These are phyloP conservation scores for Crocidura indochinensis DNA, from an alignment of 2,797 vertebrate species.

Conservation along the genomic window DNA sequence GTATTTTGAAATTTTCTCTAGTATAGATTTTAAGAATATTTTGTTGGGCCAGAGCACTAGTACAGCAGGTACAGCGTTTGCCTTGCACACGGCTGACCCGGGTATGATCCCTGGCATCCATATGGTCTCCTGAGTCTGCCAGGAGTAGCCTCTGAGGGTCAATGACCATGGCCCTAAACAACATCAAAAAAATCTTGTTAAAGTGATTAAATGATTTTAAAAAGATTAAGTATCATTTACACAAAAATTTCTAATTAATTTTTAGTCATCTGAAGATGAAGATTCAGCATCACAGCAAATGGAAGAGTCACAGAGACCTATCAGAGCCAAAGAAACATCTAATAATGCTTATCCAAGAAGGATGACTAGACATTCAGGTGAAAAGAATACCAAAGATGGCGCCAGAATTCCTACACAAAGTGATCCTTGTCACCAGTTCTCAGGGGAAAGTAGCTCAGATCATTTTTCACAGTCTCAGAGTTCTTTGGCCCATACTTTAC, in stretches of 20 bases:
- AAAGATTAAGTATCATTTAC: slow-evolving; percentile 48
- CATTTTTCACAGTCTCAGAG: not conserved
- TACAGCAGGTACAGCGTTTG: too few relatives aligned
- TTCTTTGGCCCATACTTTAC: not conserved
- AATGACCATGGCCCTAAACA: too few relatives aligned
- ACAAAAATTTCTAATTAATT: slow-evolving; percentile 73
- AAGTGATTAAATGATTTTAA: slow-evolving; percentile 33
- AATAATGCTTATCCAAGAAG: not conserved
- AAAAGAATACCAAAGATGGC: not conserved
- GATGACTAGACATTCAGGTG: not conserved
- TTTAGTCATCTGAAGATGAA: slow-evolving; percentile 85
- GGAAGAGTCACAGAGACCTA: slow-evolving; percentile 3
- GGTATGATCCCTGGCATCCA: too few relatives aligned
- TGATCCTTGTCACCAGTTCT: not conserved
- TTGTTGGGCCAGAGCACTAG: not conserved
- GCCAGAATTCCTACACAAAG: not conserved
- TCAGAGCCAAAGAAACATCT: not conserved
- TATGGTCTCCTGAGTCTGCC: too few relatives aligned
- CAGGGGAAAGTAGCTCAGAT: not conserved
- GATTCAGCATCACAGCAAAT: slow-evolving; percentile 3
- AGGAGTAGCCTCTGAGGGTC: too few relatives aligned
- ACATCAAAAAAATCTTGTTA: not conserved
- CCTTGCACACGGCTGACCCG: too few relatives aligned
- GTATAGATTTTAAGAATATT: slow-evolving; percentile 37
- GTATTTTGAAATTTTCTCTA: slow-evolving; percentile 37